Conservation (phyloP, 2,797 vertebrate species). For the Sebastiscus albofasciatus region DNA sequence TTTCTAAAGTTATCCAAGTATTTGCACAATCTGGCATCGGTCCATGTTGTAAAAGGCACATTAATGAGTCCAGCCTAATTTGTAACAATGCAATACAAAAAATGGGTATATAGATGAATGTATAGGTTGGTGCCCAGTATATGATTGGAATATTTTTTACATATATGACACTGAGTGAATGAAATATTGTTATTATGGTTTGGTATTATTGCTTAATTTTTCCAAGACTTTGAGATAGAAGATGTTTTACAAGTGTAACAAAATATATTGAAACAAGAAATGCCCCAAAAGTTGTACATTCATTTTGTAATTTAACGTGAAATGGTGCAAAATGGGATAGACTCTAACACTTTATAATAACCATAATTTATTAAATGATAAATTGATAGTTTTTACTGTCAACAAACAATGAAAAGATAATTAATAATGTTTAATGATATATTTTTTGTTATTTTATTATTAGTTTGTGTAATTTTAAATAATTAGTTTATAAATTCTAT, state of each 20-base stretch:
- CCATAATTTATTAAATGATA: too few relatives aligned
- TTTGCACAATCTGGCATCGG: conserved; percentile 25
- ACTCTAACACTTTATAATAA: background rate
- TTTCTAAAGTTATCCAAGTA: background rate
- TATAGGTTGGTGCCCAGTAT: background rate
- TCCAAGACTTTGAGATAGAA: background rate
- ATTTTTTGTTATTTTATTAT: too few relatives aligned
- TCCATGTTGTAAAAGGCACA: background rate
- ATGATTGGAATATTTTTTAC: background rate
- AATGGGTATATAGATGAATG: background rate
- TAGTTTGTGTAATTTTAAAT: too few relatives aligned
- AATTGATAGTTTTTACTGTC: too few relatives aligned
- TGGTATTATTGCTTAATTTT: background rate
- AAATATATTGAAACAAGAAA: fast-evolving
- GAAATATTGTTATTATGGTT: background rate
- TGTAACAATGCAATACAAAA: background rate
- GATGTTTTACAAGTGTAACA: background rate
- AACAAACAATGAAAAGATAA: too few relatives aligned
- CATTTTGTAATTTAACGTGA: background rate
- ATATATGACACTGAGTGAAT: background rate
- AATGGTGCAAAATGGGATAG: background rate
- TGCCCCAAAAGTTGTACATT: background rate
- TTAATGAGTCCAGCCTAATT: background rate
- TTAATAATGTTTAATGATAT: too few relatives aligned
- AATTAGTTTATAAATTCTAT: too few relatives aligned